These are phyloP conservation scores for Calonectris borealis DNA, from an alignment of 2,113 vertebrate genomes.

Conservation along the genomic window DNA sequence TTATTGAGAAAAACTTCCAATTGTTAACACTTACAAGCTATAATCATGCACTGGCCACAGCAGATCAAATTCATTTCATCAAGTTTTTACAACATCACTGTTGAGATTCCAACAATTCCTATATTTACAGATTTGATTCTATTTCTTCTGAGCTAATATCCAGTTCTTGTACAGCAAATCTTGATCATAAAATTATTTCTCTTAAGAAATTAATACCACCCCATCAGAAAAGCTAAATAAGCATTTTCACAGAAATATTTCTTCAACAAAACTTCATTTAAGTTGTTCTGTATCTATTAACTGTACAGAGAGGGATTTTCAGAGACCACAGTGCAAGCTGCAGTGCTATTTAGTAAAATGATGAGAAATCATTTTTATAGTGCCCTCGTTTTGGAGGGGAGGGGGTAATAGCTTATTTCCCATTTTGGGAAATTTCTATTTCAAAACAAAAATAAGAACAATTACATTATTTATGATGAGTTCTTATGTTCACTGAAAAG, in stretches of 20 bases:
- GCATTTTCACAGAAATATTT: background rate
- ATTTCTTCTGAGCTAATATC: background rate
- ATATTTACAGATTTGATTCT: background rate
- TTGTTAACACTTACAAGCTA: background rate
- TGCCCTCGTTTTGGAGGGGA: background rate
- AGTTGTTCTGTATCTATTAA: background rate
- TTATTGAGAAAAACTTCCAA: background rate
- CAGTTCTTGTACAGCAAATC: background rate
- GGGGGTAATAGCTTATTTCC: background rate
- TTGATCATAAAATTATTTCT: background rate
- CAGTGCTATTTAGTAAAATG: background rate
- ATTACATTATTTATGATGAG: background rate
- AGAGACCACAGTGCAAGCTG: background rate
- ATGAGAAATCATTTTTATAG: background rate
- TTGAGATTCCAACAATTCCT: background rate
- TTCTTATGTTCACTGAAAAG: background rate
- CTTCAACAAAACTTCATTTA: background rate
- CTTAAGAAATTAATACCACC: background rate
- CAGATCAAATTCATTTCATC: background rate
- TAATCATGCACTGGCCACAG: background rate
- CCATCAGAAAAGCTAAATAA: background rate
- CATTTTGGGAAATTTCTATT: background rate
- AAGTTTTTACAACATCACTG: background rate
- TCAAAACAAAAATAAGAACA: background rate
- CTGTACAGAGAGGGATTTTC: background rate